Evolutionary conservation across 2,888 invertebrate genomes (phyloP).

Genomic region (Tinea trinotella): DNA sequence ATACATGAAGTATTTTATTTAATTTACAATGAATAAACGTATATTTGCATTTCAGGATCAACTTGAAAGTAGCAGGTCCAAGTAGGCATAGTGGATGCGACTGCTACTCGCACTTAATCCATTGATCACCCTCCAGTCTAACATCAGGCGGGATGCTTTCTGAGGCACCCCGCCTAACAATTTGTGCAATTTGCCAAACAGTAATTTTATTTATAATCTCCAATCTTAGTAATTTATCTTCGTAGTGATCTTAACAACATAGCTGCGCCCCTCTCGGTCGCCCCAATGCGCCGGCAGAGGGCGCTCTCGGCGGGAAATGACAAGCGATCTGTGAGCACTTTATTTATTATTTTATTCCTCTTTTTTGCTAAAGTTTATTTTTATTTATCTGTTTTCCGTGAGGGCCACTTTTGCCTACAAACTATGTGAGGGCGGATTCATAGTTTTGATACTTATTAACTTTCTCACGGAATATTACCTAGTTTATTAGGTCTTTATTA

Average conservation of each 20-base stretch:
- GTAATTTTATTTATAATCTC: background rate
- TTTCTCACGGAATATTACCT: no score
- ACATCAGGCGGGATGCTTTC: no score
- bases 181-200: no score
- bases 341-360: conserved; percentile 7
- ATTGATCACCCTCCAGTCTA: no score
- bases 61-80: no score
- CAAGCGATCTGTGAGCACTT: conserved; percentile 1
- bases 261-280: background rate
- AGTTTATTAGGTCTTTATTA: no score
- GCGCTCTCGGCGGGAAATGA: background rate
- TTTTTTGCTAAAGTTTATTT: background rate
- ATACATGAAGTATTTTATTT: no score
- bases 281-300: background rate
- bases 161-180: no score
- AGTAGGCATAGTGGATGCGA: no score
- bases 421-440: background rate
- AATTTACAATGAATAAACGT: no score
- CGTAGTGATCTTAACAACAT: background rate
- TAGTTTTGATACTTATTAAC: background rate
- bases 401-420: conserved; percentile 2
- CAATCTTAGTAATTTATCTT: background rate
- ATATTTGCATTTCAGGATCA: no score
- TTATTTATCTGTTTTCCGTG: background rate
- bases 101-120: no score